These are phyloP conservation scores for Ctenoplectra terminalis DNA, from an alignment of 1,140 invertebrate genomes.

Conservation along the genomic window DNA sequence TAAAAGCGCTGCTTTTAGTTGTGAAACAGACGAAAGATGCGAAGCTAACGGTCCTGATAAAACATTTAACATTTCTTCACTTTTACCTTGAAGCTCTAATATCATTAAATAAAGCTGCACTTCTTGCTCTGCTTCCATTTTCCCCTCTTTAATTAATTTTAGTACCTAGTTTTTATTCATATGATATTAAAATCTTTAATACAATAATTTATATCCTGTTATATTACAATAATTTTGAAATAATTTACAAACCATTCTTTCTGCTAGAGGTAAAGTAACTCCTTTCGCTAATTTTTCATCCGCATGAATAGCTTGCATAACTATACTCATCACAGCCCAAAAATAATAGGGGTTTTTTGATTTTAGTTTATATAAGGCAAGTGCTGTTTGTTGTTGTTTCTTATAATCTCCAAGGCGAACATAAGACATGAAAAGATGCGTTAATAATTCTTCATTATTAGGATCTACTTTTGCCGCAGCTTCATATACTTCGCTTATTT, in stretches of 20 bases:
- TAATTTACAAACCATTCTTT: constrained; percentile 86
- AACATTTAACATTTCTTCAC: constrained; percentile 91
- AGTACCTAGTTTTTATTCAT: constrained; percentile 85
- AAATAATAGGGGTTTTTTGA: constrained; percentile 98
- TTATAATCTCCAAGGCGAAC: constrained; percentile 95
- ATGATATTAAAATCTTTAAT: background rate
- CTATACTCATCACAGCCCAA: constrained; percentile 98
- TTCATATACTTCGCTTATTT: constrained; percentile 95
- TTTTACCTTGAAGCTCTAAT: constrained; percentile 92
- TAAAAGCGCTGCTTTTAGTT: constrained; percentile 89
- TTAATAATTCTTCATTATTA: constrained; percentile 94
- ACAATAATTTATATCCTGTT: background rate
- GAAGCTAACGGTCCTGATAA: constrained; percentile 89
- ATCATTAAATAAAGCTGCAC: constrained; percentile 96
- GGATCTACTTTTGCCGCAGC: constrained; percentile 93
- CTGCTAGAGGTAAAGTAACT: constrained; percentile 90
- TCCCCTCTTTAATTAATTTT: constrained; percentile 94
- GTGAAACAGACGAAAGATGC: constrained; percentile 84
- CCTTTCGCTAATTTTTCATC: constrained; percentile 78
- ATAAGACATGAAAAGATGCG: constrained; percentile 97
- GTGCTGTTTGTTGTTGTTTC: constrained; percentile 94
- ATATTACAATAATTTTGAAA: constrained; percentile 1
- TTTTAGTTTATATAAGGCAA: constrained; percentile 94
- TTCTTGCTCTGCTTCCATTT: constrained; percentile 97
- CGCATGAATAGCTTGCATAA: constrained; percentile 90